Base-by-base conservation (phyloP, 2,797 vertebrate species). In the Kryptopterus vitreolus region DNA sequence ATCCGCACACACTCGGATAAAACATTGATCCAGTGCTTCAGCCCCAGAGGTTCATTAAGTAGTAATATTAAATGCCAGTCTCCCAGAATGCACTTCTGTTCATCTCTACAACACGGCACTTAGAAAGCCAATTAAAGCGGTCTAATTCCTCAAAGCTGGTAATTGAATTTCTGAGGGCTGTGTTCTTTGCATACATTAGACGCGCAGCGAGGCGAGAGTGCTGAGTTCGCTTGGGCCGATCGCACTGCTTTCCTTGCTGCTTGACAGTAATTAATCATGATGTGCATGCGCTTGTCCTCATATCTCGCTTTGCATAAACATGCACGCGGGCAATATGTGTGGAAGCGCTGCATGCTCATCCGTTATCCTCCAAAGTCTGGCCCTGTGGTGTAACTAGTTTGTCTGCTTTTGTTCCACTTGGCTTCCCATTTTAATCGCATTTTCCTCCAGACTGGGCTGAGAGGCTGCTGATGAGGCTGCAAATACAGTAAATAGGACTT, bases 111-210 rank as follows among this genome's bases (percentile, higher is more conserved):
- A 91, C 83, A 77, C 87, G 85, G 89, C 91, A 93, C 91, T 93
- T 92, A 92, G 90, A 93, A 94, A 94, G 93, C 89, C 92, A 94
- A 93, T 94, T 93, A 92, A 92, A 92, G 81, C 87, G 83, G 90
- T 92, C 89, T 89, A 89, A 92, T 93, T 92, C 89, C 88, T 93
- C 91, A 92, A 90, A 91, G 90, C 88, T 86, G 78, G 46, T 93
- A 92, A 94, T 93, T 93, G 87, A 93, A 92, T 93, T 93, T 93
- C 88, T 87, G 85, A 89, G 87, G 77, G 61, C 74, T 29, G 6
- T 82, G 87, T 85, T 86, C 65, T 53, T 77, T 84, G 84, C 87
- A 86, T 83, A 71, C 62, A 63, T 88, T 88, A 85, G 81, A 85
- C 65, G 80, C 71, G 83, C 82, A 79, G 82, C 86, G 33, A 85